Percentiles rank a stretch among this genome's conserved stretches.
These are phyloP conservation scores for Cydia fagiglandana DNA, from an alignment of 1,140 invertebrate genomes.

Conservation along the genomic window DNA sequence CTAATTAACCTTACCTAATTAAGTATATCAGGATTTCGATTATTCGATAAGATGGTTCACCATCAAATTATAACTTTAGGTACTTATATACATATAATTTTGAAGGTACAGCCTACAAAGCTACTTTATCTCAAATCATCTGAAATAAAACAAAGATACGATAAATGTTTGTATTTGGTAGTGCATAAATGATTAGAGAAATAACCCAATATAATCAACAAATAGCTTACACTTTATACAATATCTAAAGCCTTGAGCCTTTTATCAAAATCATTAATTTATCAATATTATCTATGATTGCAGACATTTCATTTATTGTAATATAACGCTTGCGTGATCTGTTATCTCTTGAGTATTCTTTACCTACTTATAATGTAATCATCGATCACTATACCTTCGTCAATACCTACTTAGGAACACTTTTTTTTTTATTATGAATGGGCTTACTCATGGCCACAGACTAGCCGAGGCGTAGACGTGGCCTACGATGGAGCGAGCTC, in stretches of 20 bases:
- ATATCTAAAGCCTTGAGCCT: constrained; percentile 13
- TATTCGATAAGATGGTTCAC: neutral
- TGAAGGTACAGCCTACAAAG: too few relatives aligned
- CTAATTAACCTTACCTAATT: too few relatives aligned
- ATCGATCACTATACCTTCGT: neutral
- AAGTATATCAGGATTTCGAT: neutral
- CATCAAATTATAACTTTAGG: too few relatives aligned
- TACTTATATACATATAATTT: too few relatives aligned
- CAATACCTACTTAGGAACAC: neutral
- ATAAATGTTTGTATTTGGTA: too few relatives aligned
- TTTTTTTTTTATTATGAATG: too few relatives aligned
- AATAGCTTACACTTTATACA: neutral
- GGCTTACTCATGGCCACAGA: too few relatives aligned
- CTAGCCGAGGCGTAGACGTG: too few relatives aligned
- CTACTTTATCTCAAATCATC: too few relatives aligned
- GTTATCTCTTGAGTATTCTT: constrained; percentile 26
- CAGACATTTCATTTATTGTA: constrained; percentile 31
- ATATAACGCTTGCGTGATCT: constrained; percentile 13
- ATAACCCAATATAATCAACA: neutral
- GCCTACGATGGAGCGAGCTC: too few relatives aligned
- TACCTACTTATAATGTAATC: constrained; percentile 17
- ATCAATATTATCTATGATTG: constrained; percentile 10
- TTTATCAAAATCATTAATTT: constrained; percentile 26
- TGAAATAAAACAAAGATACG: too few relatives aligned
- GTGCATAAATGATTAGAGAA: neutral